Base-by-base conservation (phyloP, 1,140 invertebrate species). In the Heliconius himera region DNA sequence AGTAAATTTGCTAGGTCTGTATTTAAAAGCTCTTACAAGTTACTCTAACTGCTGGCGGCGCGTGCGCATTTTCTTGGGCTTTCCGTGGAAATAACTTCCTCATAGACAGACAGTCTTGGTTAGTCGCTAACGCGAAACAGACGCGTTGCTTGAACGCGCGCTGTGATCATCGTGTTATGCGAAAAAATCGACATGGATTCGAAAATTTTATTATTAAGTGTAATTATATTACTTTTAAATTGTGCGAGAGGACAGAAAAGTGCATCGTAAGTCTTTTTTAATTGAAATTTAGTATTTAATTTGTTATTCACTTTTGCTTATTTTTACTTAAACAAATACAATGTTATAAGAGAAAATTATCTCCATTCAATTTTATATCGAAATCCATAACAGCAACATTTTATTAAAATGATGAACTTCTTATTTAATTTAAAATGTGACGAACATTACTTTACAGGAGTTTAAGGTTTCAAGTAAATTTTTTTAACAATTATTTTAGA, bases 11-110 rank as follows among this genome's bases (percentile, higher is more conserved):
- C 76, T 81, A 75, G 54, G 79, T 41, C 38, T 86, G 77, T 87
- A 80, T 88, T 83, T 84, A 88, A 91, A 93, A 92, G 91, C 90
- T 92, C 87, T 83, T 75, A 74, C 73, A 85, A 80, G 80, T 75
- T 75, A 85, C 73, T 60, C 2, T 66, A 66, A 66, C 60, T 16
- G 76, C 80, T 81, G 76, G 74, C 84, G 82, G 79, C 90, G 89
- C 83, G 75, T 78, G 87, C 88, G 90, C 89, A 92, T 85, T 86
- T 89, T 93, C 87, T 85, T 82, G 56, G 71, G 78, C 83, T 83
- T 87, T 85, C 70, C 72, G 82, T 80, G 74, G 81, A 83, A 87
- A 84, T 81, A 82, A 85, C 85, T 82, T 88, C 80, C 81, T 83
- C 81, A 81, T 26, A 29, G 13, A 86, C 88, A 66, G 60, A 85